Evolutionary conservation across 2,797 vertebrate species (phyloP).

Genomic region (Gymnodraco acuticeps): DNA sequence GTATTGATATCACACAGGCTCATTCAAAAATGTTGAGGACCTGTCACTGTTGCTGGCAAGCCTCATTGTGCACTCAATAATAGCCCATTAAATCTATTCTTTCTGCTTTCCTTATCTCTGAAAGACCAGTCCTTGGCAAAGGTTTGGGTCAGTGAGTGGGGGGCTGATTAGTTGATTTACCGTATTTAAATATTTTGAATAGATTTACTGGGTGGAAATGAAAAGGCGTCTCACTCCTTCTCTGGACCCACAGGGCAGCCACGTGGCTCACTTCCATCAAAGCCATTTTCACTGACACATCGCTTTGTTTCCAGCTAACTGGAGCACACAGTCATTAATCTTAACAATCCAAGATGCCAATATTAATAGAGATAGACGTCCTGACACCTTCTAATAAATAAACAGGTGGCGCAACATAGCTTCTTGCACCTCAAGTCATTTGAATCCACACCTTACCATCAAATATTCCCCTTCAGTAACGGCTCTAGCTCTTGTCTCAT

Average conservation of each 20-base stretch:
- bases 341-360: constrained; percentile 59
- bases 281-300: constrained; percentile 53
- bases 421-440: constrained; percentile 32
- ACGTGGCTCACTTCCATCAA: constrained; percentile 55
- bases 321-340: constrained; percentile 62
- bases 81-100: constrained; percentile 83
- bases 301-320: constrained; percentile 49
- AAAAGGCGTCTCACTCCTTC: constrained; percentile 54
- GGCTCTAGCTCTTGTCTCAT: constrained; percentile 24
- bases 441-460: neutral
- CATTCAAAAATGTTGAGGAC: constrained; percentile 81
- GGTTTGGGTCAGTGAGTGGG: constrained; percentile 78
- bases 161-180: constrained; percentile 79
- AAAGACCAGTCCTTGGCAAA: constrained; percentile 78
- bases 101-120: constrained; percentile 82
- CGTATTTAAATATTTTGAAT: constrained; percentile 80
- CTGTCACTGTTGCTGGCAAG: constrained; percentile 81
- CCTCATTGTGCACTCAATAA: constrained; percentile 85
- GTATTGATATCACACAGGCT: constrained; percentile 81
- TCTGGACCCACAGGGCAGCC: constrained; percentile 31
- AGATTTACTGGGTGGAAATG: constrained; percentile 74
- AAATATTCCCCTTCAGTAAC: constrained; percentile 22
- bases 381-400: constrained; percentile 50
- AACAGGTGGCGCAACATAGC: constrained; percentile 52
- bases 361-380: constrained; percentile 63